Conservation (phyloP, 1,140 invertebrate species). For the Heliothis subflexa region DNA sequence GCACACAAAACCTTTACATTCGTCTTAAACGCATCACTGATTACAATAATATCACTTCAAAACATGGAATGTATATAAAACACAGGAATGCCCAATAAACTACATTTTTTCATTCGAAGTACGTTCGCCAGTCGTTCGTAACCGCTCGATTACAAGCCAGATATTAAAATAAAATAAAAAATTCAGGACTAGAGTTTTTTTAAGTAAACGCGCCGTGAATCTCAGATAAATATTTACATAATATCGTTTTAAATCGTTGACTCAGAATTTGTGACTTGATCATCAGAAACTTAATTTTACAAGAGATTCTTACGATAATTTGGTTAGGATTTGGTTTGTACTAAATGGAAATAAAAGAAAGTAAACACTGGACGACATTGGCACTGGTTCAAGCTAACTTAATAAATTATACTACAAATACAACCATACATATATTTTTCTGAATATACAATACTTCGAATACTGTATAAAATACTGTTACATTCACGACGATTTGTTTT, state of each 20-base stretch:
- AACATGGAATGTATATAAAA: constrained; percentile 75
- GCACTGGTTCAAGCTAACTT: constrained; percentile 65
- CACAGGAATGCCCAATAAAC: constrained; percentile 70
- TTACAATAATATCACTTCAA: constrained; percentile 71
- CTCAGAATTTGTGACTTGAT: constrained; percentile 71
- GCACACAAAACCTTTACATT: constrained; percentile 79
- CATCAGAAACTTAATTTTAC: constrained; percentile 56
- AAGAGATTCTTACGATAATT: constrained; percentile 72
- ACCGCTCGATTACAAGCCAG: constrained; percentile 66
- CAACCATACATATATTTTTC: constrained; percentile 54
- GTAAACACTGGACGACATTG: constrained; percentile 67
- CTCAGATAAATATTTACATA: constrained; percentile 68
- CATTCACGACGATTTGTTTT: constrained; percentile 73
- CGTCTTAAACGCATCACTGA: constrained; percentile 59
- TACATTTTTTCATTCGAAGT: constrained; percentile 56
- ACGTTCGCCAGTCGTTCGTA: constrained; percentile 64
- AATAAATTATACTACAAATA: constrained; percentile 62
- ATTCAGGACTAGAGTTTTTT: constrained; percentile 83
- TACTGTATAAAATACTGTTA: constrained; percentile 79
- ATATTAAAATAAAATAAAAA: constrained; percentile 76
- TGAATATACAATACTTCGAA: constrained; percentile 66
- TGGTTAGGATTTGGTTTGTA: constrained; percentile 74
- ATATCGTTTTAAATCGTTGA: constrained; percentile 54
- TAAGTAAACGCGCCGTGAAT: constrained; percentile 82
- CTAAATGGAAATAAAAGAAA: constrained; percentile 57